Percentiles rank a stretch among this genome's conserved stretches.
These are phyloP conservation scores for Pediacus dermestoides DNA, from an alignment of 2,888 invertebrate genomes.

Conservation along the genomic window DNA sequence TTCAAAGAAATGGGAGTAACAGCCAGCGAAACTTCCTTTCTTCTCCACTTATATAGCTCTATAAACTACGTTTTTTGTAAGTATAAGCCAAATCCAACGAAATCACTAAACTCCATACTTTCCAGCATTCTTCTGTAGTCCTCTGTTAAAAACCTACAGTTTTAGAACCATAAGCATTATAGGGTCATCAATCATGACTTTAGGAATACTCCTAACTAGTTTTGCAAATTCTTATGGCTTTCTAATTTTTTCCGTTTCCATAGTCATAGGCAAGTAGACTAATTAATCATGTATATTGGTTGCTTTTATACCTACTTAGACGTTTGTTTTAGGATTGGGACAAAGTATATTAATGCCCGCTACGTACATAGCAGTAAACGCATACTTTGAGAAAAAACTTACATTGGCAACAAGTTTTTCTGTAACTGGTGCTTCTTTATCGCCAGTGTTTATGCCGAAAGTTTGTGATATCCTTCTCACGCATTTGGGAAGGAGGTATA, in stretches of 20 bases:
- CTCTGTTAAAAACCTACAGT: slow-evolving; percentile 47
- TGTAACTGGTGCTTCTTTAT: slow-evolving; percentile 51
- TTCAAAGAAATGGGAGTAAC: slow-evolving; percentile 43
- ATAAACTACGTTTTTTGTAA: slow-evolving; percentile 48
- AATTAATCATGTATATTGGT: no score
- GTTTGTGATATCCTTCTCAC: slow-evolving; percentile 47
- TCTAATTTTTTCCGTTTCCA: slow-evolving; percentile 47
- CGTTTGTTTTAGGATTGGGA: slow-evolving; percentile 49
- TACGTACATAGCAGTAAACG: slow-evolving; percentile 50
- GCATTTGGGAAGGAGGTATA: slow-evolving; percentile 47
- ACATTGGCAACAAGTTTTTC: slow-evolving; percentile 52
- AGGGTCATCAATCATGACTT: slow-evolving; percentile 46
- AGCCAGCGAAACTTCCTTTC: slow-evolving; percentile 47
- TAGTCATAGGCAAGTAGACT: slow-evolving; percentile 37
- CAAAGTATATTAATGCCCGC: slow-evolving; percentile 50
- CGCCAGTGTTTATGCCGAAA: slow-evolving; percentile 52
- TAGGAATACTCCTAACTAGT: slow-evolving; percentile 47
- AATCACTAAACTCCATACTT: slow-evolving; percentile 14
- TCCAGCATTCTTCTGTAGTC: slow-evolving; percentile 49
- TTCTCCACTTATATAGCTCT: slow-evolving; percentile 48
- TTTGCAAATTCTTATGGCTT: slow-evolving; percentile 45
- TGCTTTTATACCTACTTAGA: background rate
- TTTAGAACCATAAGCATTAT: slow-evolving; percentile 47
- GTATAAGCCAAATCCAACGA: slow-evolving; percentile 6
- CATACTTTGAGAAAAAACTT: slow-evolving; percentile 52